Conservation (phyloP, 2,113 vertebrate species). For the Lanius ludovicianus region DNA sequence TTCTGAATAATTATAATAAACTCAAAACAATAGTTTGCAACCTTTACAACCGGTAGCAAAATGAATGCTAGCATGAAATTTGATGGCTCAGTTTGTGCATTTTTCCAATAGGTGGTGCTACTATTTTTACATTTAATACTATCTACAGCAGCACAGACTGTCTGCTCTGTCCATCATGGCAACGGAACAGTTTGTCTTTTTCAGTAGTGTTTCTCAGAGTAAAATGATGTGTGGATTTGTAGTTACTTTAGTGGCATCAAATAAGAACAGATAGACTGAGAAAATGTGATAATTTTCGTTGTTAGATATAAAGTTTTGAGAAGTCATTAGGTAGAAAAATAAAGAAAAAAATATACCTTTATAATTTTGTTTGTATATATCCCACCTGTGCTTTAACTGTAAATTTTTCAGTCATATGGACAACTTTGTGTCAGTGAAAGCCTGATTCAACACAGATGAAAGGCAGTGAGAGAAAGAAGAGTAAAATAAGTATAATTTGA, state of each 20-base stretch:
- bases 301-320: not conserved
- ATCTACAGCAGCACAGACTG: not conserved
- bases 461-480: not conserved
- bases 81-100: not conserved
- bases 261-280: not conserved
- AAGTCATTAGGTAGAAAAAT: not conserved
- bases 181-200: not conserved
- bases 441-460: not conserved
- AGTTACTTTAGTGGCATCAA: not conserved
- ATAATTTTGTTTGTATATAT: not conserved
- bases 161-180: not conserved
- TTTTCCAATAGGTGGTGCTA: slow-evolving; percentile 60
- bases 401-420: not conserved
- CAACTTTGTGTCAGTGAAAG: not conserved
- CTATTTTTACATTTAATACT: slow-evolving; percentile 38
- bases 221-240: not conserved
- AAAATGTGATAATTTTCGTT: not conserved
- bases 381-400: not conserved
- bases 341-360: not conserved
- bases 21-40: not conserved
- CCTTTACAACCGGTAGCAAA: not conserved
- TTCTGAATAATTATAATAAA: not conserved
- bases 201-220: not conserved
- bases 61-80: not conserved
- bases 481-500: not conserved